Conservation (phyloP, 2,113 vertebrate genomes). For the Perccottus glenii region DNA sequence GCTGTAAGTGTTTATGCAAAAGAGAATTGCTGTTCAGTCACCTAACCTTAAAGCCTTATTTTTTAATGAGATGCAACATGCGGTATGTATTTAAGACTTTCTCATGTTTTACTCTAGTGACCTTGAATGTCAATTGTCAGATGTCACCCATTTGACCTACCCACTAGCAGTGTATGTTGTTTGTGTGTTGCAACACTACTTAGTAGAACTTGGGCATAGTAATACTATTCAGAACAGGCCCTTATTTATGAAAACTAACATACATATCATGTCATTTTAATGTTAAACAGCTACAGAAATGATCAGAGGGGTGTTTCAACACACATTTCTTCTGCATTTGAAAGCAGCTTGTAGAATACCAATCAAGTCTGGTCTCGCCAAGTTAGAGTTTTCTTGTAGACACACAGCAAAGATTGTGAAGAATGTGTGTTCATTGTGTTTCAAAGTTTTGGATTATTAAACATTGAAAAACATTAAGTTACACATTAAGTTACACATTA, state of each 20-base stretch:
- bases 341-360: conserved; percentile 3
- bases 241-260: background rate
- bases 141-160: conserved; percentile 18
- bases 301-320: background rate
- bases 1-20: conserved; percentile 72
- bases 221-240: background rate
- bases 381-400: background rate
- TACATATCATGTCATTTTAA: background rate
- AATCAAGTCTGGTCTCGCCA: conserved; percentile 42
- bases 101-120: background rate
- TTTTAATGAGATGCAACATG: background rate
- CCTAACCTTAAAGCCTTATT: background rate
- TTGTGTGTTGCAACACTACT: background rate
- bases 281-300: background rate
- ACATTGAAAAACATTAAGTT: conserved; percentile 35
- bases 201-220: background rate
- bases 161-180: conserved; percentile 4
- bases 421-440: conserved; percentile 7
- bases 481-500: too few species aligned
- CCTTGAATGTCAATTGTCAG: background rate
- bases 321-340: background rate
- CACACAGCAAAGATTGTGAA: background rate
- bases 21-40: background rate
- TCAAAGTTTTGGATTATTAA: background rate
- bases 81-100: background rate